Base-by-base conservation (phyloP, 2,888 invertebrate genomes). In the Lingula anatina region DNA sequence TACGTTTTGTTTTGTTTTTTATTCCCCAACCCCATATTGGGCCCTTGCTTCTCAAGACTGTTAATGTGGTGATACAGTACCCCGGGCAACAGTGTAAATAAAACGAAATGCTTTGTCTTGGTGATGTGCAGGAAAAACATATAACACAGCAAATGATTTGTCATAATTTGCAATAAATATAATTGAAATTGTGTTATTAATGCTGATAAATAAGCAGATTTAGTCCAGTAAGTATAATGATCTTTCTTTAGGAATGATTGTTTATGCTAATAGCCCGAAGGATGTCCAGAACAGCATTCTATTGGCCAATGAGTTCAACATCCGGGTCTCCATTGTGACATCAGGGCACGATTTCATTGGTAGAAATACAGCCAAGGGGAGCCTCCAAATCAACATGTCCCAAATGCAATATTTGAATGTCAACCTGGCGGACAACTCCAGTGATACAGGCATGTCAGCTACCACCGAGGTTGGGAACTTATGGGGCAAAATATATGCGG, bases 341-440 rank as follows among this genome's bases (percentile, higher is more conserved):
- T 56, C 60, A 18, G 62, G 64, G 9, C 62, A 63, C 36, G 59
- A 60, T 24, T 62, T 46, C 44, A 48, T 55, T n/a, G 65, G 65
- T 7, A 31, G 31, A 15, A 61, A 59, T 1, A 59, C 61, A 0
- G 53, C 51, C 43, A 51, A 56, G 15, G 57, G 55, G 1, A 50
- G 53, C 35, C 26, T 59, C 3, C 48, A 46, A 26, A 56, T 61
- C 21, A 58, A 59, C 41, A 42, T 61, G 23, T 26, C 23, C 7
- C 27, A 44, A 2, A 60, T 65, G 62, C 57, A 50, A 18, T 47
- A 31, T 3, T 47, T 53, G 9, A 31, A 15, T 31, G 31, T 31
- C 31, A 31, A 31, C 31, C 9, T 31, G 9, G 15, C 9, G 31
- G 31, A 31, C 9, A 31, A 9, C 9, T 15, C 9, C 9, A 12